Percentiles rank a stretch among this genome's conserved stretches.
phyloP scores from a whole-genome alignment of 2,888 invertebrate genomes.

The Margaritifera margaritifera region DNA sequence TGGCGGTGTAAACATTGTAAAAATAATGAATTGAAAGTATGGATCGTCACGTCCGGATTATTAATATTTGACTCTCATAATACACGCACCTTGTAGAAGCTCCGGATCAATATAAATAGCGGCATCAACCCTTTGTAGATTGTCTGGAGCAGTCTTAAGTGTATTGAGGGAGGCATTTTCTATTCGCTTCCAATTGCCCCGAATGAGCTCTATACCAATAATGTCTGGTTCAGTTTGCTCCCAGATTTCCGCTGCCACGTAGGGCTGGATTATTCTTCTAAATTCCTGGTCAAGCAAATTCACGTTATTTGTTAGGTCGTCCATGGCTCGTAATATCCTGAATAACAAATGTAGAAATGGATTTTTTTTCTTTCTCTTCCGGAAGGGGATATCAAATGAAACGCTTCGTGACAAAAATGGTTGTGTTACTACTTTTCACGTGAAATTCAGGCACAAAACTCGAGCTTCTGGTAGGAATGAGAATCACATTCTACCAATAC shows the following conservation, averaged over 20 bases:
- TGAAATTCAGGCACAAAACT: too few relatives aligned
- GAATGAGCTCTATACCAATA: slow-evolving; percentile 21
- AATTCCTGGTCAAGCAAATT: neutral
- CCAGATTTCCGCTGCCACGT: slow-evolving; percentile 18
- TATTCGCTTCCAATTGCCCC: neutral
- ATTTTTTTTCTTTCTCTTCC: neutral
- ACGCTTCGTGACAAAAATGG: too few relatives aligned
- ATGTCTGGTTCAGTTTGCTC: slow-evolving; percentile 10
- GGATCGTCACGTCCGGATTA: too few relatives aligned
- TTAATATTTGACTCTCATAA: too few relatives aligned
- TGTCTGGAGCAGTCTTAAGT: slow-evolving; percentile 5
- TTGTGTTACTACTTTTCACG: too few relatives aligned
- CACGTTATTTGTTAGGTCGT: slow-evolving; percentile 19
- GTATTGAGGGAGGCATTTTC: slow-evolving; percentile 4
- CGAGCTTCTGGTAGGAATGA: too few relatives aligned
- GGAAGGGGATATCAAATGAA: neutral
- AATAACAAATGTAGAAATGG: too few relatives aligned
- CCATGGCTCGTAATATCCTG: slow-evolving; percentile 32
- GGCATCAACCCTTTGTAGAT: slow-evolving; percentile 24
- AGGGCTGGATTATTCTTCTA: slow-evolving; percentile 13
- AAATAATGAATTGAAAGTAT: too few relatives aligned
- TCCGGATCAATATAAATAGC: slow-evolving; percentile 35
- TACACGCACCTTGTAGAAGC: slow-evolving; percentile 24
- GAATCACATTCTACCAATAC: too few relatives aligned
- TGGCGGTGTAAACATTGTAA: too few relatives aligned